Base-by-base conservation (phyloP, 2,888 invertebrate species). In the Gerosis bhagava region DNA sequence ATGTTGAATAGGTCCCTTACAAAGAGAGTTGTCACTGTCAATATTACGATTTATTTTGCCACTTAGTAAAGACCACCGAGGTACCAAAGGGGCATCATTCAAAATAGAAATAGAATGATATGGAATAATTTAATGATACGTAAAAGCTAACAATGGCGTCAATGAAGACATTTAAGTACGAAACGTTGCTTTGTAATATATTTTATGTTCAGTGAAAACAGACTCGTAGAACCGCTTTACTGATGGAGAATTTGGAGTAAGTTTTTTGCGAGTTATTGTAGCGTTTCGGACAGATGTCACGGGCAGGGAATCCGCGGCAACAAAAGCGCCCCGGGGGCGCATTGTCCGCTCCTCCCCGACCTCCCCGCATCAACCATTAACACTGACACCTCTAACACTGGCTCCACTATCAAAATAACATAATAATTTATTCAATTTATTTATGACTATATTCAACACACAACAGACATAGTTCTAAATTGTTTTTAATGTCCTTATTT, bases 211-310 rank as follows among this genome's bases (percentile, higher is more conserved):
- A 72, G 65, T 62, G 67, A 77, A 79, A 80, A 82, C 78, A 75
- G 77, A 29, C 24, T 76, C 71, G 71, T 54, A 62, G 69, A 68
- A 66, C 60, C 63, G 76, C 73, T 81, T 71, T 74, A 73, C 74
- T 77, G 67, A 79, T 76, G 72, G 73, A 73, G 68, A 81, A 76
- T 79, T 82, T 74, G 64, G 67, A 77, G 77, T 73, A 77, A 77
- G 70, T 86, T 87, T 87, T 86, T 86, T 87, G 83, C 80, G 73
- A 77, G 79, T 82, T 84, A 83, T 84, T 84, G 86, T 84, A 77
- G 80, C 84, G 63, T 76, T 75, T 81, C 77, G 87, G 87, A 84
- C 87, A 88, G 87, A 87, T 88, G 87, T 87, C 87, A 83, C 77
- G 70, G 77, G 62, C 87, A 86, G 82, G 75, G 81, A 74, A 73